Evolutionary conservation across 2,888 invertebrate genomes (phyloP), one percentile per base, ranked within the genome.

Genomic region (Macaria notata): DNA sequence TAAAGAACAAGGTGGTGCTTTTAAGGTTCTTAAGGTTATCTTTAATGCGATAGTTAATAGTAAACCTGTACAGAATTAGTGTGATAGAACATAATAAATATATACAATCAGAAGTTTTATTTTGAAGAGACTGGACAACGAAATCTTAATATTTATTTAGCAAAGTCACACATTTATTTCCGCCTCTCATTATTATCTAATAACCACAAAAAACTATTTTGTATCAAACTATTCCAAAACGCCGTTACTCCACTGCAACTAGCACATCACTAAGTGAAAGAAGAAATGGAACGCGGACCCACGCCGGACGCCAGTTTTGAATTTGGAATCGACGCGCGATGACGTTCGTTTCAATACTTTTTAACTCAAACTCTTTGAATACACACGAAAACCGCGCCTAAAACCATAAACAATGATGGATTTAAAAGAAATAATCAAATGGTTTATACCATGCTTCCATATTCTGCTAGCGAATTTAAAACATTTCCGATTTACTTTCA

Each of bases 391-490:
- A 53, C 56, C 58, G 49, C 55, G 58, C 43, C 2, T 61, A 57
- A 54, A 33, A 45, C 39, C 9, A 48, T 43, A 59, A 45, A 49
- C 41, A 52, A 88, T 75, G 73, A 90, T 91, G 88, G 92, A 92
- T 73, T 74, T 92, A 67, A 86, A 83, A 73, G 92, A 92, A 62
- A 85, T 92, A 39, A 92, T 92, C 46, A 91, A 87, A 71, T 91
- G 91, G 90, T 89, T 89, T 51, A 86, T 90, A 63, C 89, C 88
- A 56, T 89, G 90, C 73, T 87, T 89, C 62, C 87, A 86, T 66
- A 79, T 87, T 54, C 73, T 89, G 70, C 79, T 79, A 75, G 50
- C 65, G 44, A 64, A 59, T 5, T 44, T 59, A 30, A 54, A 41
- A 53, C 41, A 60, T 49, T 46, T 56, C 39, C 54, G 55, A 31